Evolutionary conservation across 1,140 invertebrate species (phyloP).

Genomic region (Zaprionus vittiger): DNA sequence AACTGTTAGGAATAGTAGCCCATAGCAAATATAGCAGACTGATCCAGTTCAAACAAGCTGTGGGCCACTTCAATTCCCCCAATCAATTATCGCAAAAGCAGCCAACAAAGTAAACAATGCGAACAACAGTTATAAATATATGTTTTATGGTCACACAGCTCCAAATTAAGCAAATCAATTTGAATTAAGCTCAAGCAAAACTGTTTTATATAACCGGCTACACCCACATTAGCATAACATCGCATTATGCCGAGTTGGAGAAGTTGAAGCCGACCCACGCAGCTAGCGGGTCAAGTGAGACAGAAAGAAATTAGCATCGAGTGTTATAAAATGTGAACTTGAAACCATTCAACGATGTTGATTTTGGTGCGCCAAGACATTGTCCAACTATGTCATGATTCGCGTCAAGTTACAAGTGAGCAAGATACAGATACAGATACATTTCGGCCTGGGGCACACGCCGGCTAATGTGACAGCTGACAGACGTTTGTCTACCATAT

Average conservation of each 20-base stretch:
- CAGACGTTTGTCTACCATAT: constrained; percentile 16
- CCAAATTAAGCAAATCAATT: constrained; percentile 30
- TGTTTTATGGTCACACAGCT: constrained; percentile 38
- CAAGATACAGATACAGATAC: constrained; percentile 53
- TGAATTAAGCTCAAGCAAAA: constrained; percentile 47
- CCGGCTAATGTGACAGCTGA: constrained; percentile 57
- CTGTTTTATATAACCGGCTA: constrained; percentile 68
- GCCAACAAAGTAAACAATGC: constrained; percentile 23
- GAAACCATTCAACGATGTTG: constrained; percentile 43
- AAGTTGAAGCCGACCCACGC: constrained; percentile 6
- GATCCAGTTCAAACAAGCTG: constrained; percentile 56
- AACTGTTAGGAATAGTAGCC: neutral
- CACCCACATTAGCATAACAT: constrained; percentile 71
- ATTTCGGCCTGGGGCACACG: constrained; percentile 37
- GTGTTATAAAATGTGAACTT: constrained; percentile 66
- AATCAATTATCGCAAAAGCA: neutral
- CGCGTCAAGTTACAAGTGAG: constrained; percentile 30
- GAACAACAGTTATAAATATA: constrained; percentile 66
- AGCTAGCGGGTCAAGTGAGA: constrained; percentile 41
- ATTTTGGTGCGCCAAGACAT: constrained; percentile 36
- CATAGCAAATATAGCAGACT: neutral
- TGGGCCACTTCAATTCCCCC: neutral
- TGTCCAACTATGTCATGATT: constrained; percentile 72
- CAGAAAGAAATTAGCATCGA: constrained; percentile 66
- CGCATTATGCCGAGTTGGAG: neutral